Evolutionary conservation across 2,888 invertebrate species (phyloP).

Genomic region (Lasioglossum morio): DNA sequence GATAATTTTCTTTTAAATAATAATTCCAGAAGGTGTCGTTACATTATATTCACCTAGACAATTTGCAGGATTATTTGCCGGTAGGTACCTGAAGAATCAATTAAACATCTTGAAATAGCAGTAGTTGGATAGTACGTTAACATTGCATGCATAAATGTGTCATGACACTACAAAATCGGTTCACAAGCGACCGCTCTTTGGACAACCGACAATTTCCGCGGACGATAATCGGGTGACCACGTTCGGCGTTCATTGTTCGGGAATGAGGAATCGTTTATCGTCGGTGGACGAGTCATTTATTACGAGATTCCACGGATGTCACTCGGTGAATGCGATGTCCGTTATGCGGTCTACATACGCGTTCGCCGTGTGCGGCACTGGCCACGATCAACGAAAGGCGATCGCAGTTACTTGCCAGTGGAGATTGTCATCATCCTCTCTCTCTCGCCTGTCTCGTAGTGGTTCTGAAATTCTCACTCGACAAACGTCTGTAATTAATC

Average conservation of each 20-base stretch:
- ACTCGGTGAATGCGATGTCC: constrained; percentile 41
- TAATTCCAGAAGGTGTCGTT: too few relatives aligned
- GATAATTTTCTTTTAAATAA: too few relatives aligned
- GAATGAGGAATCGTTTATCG: constrained; percentile 40
- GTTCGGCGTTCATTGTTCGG: constrained; percentile 50
- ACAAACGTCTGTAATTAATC: neutral
- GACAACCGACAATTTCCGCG: neutral
- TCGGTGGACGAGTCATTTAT: constrained; percentile 36
- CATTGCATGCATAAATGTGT: neutral
- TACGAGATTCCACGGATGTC: constrained; percentile 44
- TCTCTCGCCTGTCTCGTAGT: neutral
- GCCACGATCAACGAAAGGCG: constrained; percentile 5
- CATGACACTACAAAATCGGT: neutral
- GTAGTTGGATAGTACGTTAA: neutral
- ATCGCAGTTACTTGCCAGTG: constrained; percentile 1
- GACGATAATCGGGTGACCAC: neutral
- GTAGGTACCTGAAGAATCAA: too few relatives aligned
- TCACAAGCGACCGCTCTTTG: neutral
- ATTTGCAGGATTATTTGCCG: too few relatives aligned
- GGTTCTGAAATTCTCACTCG: constrained; percentile 1
- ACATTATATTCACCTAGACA: too few relatives aligned
- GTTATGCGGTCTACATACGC: constrained; percentile 52
- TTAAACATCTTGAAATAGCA: neutral
- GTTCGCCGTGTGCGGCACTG: constrained; percentile 23
- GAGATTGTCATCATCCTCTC: constrained; percentile 1